Evolutionary conservation across 2,888 invertebrate genomes (phyloP).

Genomic region (Lasioglossum malachurum): DNA sequence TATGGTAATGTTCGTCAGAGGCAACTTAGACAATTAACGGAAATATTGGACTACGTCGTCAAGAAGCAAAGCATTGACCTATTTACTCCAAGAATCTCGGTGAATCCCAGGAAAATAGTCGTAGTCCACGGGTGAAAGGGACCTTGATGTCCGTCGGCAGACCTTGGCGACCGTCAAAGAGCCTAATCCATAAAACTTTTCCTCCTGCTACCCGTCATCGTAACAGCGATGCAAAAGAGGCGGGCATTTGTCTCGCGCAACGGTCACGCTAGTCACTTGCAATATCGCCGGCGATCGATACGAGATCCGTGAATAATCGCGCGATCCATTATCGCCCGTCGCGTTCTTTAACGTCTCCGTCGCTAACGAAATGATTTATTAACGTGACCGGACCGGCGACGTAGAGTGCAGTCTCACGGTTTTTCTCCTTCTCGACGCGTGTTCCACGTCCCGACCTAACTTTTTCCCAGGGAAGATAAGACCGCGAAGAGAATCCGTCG

Average conservation of each 20-base stretch:
- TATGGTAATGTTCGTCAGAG: neutral
- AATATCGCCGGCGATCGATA: constrained; percentile 62
- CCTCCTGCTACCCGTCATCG: neutral
- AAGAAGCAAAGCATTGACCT: neutral
- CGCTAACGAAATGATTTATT: constrained; percentile 60
- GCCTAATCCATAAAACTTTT: neutral
- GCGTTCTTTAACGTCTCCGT: constrained; percentile 53
- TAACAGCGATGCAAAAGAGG: constrained; percentile 52
- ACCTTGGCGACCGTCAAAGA: neutral
- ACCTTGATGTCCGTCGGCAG: neutral
- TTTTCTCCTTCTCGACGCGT: constrained; percentile 10
- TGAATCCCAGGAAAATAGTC: neutral
- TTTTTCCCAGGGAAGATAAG: neutral
- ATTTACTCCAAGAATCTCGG: neutral
- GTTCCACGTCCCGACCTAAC: neutral
- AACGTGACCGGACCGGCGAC: neutral
- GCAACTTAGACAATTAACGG: no score
- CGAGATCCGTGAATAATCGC: constrained; percentile 66
- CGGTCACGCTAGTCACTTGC: constrained; percentile 72
- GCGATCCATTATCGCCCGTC: constrained; percentile 66
- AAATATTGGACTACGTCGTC: no score
- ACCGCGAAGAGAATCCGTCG: neutral
- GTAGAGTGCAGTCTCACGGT: constrained; percentile 18
- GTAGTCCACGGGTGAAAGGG: neutral
- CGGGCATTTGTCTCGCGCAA: constrained; percentile 53